phyloP scores from a whole-genome alignment of 2,797 vertebrate genomes.

The Sebastes wilsoni region DNA sequence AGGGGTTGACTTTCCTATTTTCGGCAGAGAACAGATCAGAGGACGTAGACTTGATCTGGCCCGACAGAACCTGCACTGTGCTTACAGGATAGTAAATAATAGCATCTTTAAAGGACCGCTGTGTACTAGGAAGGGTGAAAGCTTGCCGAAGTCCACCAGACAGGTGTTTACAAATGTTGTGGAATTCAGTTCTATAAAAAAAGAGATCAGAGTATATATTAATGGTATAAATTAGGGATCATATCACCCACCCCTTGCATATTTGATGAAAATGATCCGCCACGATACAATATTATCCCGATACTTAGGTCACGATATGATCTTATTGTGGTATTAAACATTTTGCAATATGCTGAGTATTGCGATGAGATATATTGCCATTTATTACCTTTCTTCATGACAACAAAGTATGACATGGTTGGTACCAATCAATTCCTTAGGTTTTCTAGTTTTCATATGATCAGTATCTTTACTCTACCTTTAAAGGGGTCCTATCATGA shows the following conservation, averaged over 20 bases:
- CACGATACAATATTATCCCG: rapidly evolving
- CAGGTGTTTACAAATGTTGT: background rate
- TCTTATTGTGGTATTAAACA: too few species aligned
- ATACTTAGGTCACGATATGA: too few species aligned
- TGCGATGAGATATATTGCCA: too few species aligned
- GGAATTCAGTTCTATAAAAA: background rate
- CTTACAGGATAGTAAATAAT: background rate
- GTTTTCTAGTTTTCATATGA: too few species aligned
- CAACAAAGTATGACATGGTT: too few species aligned
- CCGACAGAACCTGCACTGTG: background rate
- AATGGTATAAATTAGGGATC: background rate
- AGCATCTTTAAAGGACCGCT: background rate
- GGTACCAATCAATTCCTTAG: too few species aligned
- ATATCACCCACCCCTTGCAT: background rate
- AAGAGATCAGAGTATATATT: background rate
- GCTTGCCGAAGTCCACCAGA: background rate
- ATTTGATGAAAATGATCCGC: background rate
- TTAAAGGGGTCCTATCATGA: too few species aligned
- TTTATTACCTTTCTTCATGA: too few species aligned
- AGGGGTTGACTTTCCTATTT: background rate
- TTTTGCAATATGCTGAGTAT: too few species aligned
- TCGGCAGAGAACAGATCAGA: background rate
- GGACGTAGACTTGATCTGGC: background rate
- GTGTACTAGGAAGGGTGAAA: background rate
- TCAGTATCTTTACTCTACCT: too few species aligned